A percentile compares a stretch with the other conserved stretches of the same genome.
These are phyloP conservation scores for Brachyhypopomus gauderio DNA, from an alignment of 2,113 vertebrate genomes.

Conservation along the genomic window DNA sequence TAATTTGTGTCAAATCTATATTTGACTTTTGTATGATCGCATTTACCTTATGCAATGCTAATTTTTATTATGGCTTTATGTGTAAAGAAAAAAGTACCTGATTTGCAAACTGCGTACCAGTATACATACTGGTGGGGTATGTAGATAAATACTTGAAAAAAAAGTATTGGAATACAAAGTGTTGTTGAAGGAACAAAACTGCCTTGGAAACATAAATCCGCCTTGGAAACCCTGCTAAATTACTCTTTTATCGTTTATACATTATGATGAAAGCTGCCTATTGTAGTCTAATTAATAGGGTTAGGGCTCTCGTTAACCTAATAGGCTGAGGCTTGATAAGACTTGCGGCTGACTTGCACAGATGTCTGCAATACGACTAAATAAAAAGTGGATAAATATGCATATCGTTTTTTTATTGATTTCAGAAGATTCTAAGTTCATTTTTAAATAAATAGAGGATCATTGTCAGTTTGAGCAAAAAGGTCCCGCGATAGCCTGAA, in stretches of 20 bases:
- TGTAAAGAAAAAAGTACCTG: neutral
- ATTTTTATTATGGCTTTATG: neutral
- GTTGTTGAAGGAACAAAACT: neutral
- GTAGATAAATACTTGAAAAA: no score
- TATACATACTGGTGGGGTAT: no score
- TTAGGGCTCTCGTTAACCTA: no score
- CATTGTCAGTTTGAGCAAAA: neutral
- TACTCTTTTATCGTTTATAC: no score
- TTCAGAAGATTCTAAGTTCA: neutral
- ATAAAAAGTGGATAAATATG: neutral
- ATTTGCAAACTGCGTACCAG: neutral
- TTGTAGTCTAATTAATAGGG: no score
- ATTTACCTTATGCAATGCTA: neutral
- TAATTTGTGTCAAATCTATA: conserved; percentile 1
- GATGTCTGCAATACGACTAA: neutral
- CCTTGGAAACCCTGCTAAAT: neutral
- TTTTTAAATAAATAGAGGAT: neutral
- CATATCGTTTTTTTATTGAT: neutral
- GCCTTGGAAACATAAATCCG: neutral
- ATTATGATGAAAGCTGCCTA: no score
- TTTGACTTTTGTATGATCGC: neutral
- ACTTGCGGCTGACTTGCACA: neutral
- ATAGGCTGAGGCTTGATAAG: no score
- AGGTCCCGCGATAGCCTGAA: neutral
- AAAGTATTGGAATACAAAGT: neutral